A percentile compares a stretch with the other conserved stretches of the same genome.
Evolutionary conservation across 2,888 invertebrate species (phyloP).

Genomic region (Polydrusus pterygomalis): DNA sequence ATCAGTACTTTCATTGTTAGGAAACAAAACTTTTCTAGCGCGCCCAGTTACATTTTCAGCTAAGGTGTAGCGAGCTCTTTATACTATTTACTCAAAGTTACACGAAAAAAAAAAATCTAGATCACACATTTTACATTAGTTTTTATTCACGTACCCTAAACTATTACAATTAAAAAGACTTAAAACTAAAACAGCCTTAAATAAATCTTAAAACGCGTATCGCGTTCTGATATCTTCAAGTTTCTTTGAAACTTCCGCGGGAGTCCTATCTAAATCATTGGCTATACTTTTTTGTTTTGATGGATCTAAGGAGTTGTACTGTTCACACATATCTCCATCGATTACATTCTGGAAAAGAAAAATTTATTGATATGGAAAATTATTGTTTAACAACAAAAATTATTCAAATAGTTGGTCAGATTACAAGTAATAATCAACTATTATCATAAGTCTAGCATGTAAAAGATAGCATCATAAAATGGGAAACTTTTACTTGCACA

Average conservation of each 20-base stretch:
- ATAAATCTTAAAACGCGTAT: constrained; percentile 90
- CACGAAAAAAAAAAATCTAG: background rate
- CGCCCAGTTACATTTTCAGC: no score
- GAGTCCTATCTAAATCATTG: constrained; percentile 94
- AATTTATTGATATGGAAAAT: constrained; percentile 4
- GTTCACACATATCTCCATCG: constrained; percentile 99
- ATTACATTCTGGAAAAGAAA: constrained; percentile 88
- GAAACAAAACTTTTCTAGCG: no score
- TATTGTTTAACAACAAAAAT: background rate
- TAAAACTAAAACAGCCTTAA: constrained; percentile 23
- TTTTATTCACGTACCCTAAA: constrained; percentile 7
- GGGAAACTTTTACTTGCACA: no score
- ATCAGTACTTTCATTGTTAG: no score
- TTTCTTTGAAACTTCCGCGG: constrained; percentile 98
- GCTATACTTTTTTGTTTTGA: constrained; percentile 96
- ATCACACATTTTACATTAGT: background rate
- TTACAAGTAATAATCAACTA: constrained; percentile 55
- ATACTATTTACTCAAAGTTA: no score
- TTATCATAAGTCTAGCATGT: constrained; percentile 70
- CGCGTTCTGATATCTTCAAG: constrained; percentile 98
- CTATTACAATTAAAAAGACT: constrained; percentile 14
- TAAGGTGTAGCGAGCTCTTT: no score
- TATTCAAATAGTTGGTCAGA: constrained; percentile 28
- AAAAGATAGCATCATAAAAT: constrained; percentile 58
- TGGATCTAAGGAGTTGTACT: constrained; percentile 96